Percentiles rank a stretch among this genome's conserved stretches.
These are phyloP conservation scores for Phengaris alcon DNA, from an alignment of 2,888 invertebrate species.

Conservation along the genomic window DNA sequence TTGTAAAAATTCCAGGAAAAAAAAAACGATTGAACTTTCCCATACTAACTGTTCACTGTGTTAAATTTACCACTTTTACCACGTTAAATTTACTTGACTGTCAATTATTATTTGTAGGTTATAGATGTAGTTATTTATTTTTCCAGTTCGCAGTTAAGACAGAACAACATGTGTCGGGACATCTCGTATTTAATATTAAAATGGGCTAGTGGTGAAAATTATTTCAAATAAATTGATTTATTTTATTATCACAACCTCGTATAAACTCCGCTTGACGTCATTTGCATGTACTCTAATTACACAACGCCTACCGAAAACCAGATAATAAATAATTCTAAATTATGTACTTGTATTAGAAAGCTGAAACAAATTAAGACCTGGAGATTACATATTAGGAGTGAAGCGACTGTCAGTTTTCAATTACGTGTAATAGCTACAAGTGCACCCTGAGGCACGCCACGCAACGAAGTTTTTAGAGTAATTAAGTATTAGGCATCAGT, in stretches of 20 bases:
- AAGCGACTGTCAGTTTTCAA: conserved; percentile 49
- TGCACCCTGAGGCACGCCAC: conserved; percentile 43
- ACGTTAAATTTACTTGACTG: too few relatives aligned
- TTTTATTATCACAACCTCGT: background rate
- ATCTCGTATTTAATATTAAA: background rate
- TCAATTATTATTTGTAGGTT: too few relatives aligned
- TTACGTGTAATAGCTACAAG: conserved; percentile 52
- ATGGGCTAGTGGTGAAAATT: background rate
- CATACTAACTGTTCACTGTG: too few relatives aligned
- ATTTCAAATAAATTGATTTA: background rate
- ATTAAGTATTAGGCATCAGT: conserved; percentile 41
- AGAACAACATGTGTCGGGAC: too few relatives aligned
- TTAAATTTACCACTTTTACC: too few relatives aligned
- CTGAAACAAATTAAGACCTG: conserved; percentile 25
- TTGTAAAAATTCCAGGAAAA: too few relatives aligned
- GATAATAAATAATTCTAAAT: conserved; percentile 21
- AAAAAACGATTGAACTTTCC: too few relatives aligned
- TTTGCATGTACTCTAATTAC: conserved; percentile 9
- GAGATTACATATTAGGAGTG: conserved; percentile 30
- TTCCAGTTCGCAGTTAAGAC: too few relatives aligned
- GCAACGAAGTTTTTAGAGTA: conserved; percentile 46
- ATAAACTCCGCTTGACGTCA: conserved; percentile 7
- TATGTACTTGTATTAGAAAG: conserved; percentile 27
- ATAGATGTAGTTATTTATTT: too few relatives aligned
- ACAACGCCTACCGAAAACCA: conserved; percentile 19